These are phyloP conservation scores for Corydoras sp. DNA, from an alignment of 2,113 vertebrate species.

Conservation along the genomic window DNA sequence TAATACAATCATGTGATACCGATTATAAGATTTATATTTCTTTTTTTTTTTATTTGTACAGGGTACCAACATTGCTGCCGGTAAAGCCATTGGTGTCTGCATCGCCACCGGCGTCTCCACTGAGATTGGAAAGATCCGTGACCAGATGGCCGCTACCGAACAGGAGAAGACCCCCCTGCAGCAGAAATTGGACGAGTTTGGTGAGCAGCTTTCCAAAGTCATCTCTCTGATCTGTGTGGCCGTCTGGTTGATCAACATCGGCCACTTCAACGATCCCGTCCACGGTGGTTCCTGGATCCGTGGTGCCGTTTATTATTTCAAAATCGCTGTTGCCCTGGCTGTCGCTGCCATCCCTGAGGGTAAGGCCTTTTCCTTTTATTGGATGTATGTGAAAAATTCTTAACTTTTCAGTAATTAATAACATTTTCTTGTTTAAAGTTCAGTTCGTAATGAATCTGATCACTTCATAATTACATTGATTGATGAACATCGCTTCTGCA, in stretches of 20 bases:
- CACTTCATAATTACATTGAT: not conserved
- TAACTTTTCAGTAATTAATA: not conserved
- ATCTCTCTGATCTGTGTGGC: slow-evolving; percentile 90
- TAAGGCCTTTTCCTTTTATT: slow-evolving; percentile 38
- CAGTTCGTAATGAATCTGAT: not conserved
- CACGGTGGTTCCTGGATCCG: slow-evolving; percentile 92
- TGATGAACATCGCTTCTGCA: slow-evolving; percentile 24
- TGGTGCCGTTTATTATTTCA: slow-evolving; percentile 92
- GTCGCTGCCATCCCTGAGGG: slow-evolving; percentile 91
- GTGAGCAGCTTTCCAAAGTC: slow-evolving; percentile 94
- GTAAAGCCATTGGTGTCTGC: slow-evolving; percentile 81
- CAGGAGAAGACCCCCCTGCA: slow-evolving; percentile 90
- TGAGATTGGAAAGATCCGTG: slow-evolving; percentile 92
- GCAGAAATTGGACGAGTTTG: slow-evolving; percentile 88
- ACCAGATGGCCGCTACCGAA: slow-evolving; percentile 89
- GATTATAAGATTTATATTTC: not conserved
- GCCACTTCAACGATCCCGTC: slow-evolving; percentile 90
- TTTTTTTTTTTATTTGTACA: slow-evolving; percentile 38
- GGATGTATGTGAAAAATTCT: not conserved
- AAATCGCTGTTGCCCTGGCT: slow-evolving; percentile 87
- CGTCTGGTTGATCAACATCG: slow-evolving; percentile 94
- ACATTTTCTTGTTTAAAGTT: not conserved
- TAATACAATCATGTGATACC: not conserved
- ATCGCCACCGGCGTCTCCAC: slow-evolving; percentile 79
- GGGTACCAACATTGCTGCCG: slow-evolving; percentile 88